Evolutionary conservation across 1,140 invertebrate genomes (phyloP).

Genomic region (Aphelenchoides besseyi): DNA sequence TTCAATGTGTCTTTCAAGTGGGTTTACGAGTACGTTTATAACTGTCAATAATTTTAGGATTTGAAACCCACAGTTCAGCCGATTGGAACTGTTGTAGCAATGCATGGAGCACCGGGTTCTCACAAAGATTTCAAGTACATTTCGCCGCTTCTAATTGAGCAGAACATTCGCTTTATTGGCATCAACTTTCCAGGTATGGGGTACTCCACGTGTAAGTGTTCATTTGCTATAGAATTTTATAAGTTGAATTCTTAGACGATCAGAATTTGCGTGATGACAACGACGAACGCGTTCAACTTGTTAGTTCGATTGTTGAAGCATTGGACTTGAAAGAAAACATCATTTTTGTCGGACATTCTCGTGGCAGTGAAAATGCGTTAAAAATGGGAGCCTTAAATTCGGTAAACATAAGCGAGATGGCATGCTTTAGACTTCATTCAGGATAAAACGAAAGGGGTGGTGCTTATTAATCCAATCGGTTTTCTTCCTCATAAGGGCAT

Average conservation of each 20-base stretch:
- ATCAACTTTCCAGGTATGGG: conserved; percentile 54
- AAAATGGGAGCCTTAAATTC: conserved; percentile 39
- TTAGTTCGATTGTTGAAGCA: conserved; percentile 42
- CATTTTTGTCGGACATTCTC: conserved; percentile 46
- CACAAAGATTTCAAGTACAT: conserved; percentile 58
- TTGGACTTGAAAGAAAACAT: conserved; percentile 39
- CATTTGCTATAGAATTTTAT: background rate
- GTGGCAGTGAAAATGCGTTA: conserved; percentile 50
- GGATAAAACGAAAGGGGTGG: conserved; percentile 30
- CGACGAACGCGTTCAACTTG: conserved; percentile 39
- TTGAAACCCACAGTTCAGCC: conserved; percentile 27
- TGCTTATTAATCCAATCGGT: conserved; percentile 39
- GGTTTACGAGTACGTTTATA: background rate
- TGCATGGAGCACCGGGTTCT: conserved; percentile 47
- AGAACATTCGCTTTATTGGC: conserved; percentile 42
- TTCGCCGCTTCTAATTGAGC: conserved; percentile 31
- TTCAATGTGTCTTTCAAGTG: conserved; percentile 22
- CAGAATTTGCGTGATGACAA: conserved; percentile 36
- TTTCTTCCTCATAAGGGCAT: conserved; percentile 33
- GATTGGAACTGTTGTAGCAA: conserved; percentile 32
- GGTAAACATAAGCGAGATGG: no score
- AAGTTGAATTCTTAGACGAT: conserved; percentile 33
- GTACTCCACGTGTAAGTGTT: conserved; percentile 41
- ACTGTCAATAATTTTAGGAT: conserved; percentile 30
- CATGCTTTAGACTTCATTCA: no score